phyloP scores from a whole-genome alignment of 2,888 invertebrate species.

The Cosmia trapezina region DNA sequence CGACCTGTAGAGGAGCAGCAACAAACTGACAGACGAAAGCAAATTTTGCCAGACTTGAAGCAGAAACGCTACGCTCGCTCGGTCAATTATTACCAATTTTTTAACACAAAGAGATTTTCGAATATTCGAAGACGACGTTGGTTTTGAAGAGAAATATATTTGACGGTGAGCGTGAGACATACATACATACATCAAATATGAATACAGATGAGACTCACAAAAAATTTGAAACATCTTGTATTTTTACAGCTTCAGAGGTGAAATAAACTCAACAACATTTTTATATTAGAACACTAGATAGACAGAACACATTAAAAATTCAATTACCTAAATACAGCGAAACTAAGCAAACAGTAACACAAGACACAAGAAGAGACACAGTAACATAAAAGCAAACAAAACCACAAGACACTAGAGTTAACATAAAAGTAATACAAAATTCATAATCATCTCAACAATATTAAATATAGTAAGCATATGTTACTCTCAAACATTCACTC shows the following conservation, averaged over 20 bases:
- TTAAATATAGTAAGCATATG: background rate
- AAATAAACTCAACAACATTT: background rate
- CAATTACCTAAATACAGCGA: background rate
- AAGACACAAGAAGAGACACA: constrained; percentile 1
- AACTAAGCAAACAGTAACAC: background rate
- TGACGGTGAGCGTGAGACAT: background rate
- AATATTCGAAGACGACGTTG: background rate
- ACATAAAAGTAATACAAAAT: constrained; percentile 28
- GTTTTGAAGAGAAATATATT: background rate
- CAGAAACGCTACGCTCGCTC: too few species aligned
- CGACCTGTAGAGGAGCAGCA: too few species aligned
- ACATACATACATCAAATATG: background rate
- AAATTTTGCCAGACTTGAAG: too few species aligned
- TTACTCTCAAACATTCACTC: constrained; percentile 25
- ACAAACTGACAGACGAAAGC: too few species aligned
- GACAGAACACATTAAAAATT: constrained; percentile 10
- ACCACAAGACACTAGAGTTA: constrained; percentile 22
- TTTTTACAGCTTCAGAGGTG: background rate
- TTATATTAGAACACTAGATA: background rate
- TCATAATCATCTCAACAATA: constrained; percentile 12
- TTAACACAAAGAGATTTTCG: background rate
- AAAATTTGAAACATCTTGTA: background rate
- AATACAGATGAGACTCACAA: background rate
- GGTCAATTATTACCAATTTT: too few species aligned
- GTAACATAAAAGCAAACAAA: background rate